A percentile compares a stretch with the other conserved stretches of the same genome.
Evolutionary conservation across 2,888 invertebrate genomes (phyloP).

Genomic region (Lithophane leautieri): DNA sequence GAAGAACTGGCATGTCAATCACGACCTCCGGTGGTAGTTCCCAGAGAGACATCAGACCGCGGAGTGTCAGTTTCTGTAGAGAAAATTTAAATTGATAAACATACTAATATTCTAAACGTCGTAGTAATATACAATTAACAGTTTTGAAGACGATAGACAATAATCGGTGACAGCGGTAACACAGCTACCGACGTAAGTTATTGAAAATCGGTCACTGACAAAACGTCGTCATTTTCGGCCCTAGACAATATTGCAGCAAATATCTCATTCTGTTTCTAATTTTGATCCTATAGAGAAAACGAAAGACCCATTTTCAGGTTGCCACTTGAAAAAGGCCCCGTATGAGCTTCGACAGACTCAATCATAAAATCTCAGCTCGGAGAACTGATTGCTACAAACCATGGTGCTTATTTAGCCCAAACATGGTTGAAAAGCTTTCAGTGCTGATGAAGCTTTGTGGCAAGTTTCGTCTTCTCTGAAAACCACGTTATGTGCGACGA

Average conservation of each 20-base stretch:
- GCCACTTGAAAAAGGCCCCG: not conserved
- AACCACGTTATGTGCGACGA: not conserved
- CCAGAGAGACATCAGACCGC: constrained; percentile 81
- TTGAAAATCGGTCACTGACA: not conserved
- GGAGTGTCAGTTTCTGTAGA: constrained; percentile 79
- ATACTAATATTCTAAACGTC: not conserved
- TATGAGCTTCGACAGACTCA: too few relatives aligned
- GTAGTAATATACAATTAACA: not conserved
- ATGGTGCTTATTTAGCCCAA: too few relatives aligned
- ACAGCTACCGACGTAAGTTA: too few relatives aligned
- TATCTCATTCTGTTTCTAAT: not conserved
- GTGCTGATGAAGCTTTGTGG: not conserved
- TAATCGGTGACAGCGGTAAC: not conserved
- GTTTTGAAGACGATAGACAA: not conserved
- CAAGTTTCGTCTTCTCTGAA: not conserved
- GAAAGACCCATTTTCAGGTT: not conserved
- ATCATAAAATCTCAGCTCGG: too few relatives aligned
- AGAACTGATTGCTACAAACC: too few relatives aligned
- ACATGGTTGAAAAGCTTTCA: not conserved
- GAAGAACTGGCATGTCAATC: constrained; percentile 83
- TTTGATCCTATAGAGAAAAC: not conserved
- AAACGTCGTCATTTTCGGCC: too few relatives aligned
- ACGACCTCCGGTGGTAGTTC: constrained; percentile 84
- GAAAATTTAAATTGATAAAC: not conserved
- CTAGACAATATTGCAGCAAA: not conserved